phyloP scores from a whole-genome alignment of 2,888 invertebrate species.

The Parnassius apollo region DNA sequence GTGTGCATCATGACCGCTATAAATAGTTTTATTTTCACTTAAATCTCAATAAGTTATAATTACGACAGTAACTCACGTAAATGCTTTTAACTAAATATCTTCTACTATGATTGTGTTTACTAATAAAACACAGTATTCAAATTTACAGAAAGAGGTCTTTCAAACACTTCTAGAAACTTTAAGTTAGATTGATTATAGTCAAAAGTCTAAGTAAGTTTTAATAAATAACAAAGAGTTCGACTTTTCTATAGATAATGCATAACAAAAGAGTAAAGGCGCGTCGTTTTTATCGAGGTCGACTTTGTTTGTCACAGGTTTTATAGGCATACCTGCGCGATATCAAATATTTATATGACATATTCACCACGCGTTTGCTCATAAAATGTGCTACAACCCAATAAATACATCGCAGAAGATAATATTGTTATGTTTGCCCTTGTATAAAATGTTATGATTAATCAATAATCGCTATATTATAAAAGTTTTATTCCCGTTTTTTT shows the following conservation, averaged over 20 bases:
- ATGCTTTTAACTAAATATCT: too few relatives aligned
- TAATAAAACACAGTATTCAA: too few relatives aligned
- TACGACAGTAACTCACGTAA: too few relatives aligned
- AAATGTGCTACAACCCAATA: conserved; percentile 18
- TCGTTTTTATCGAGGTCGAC: conserved; percentile 14
- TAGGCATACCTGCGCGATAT: conserved; percentile 17
- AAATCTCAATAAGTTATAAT: too few relatives aligned
- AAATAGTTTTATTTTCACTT: too few relatives aligned
- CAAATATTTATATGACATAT: conserved; percentile 26
- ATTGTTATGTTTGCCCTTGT: conserved; percentile 3
- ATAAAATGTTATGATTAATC: not conserved
- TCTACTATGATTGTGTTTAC: too few relatives aligned
- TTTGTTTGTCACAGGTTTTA: conserved; percentile 21
- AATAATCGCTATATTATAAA: too few relatives aligned
- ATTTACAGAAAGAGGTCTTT: too few relatives aligned
- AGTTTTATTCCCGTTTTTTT: too few relatives aligned
- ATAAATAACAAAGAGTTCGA: not conserved
- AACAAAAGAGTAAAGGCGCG: not conserved
- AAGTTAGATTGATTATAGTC: too few relatives aligned
- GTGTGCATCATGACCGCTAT: too few relatives aligned
- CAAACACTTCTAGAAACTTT: too few relatives aligned
- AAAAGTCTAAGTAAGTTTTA: not conserved
- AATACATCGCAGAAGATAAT: conserved; percentile 15
- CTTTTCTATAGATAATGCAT: not conserved
- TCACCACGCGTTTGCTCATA: conserved; percentile 24